phyloP scores from a whole-genome alignment of 2,113 vertebrate species.

The Dipodomys ordii region DNA sequence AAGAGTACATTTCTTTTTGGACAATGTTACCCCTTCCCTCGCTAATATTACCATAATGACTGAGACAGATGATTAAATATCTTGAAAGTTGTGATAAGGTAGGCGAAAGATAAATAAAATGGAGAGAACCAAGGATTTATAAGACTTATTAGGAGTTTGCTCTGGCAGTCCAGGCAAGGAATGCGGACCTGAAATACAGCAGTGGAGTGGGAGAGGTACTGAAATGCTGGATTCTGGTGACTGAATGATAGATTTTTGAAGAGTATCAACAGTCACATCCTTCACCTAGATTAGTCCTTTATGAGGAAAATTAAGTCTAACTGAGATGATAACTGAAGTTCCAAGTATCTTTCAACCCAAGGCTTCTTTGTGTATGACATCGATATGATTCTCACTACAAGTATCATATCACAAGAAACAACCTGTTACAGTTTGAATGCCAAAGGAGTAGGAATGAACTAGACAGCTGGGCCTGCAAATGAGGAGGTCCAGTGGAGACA shows the following conservation, averaged over 20 bases:
- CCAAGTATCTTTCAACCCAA: background rate
- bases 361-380: background rate
- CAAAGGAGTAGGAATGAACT: background rate
- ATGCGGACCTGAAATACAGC: background rate
- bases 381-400: background rate
- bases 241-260: slow-evolving; percentile 19
- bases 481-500: background rate
- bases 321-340: background rate
- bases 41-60: background rate
- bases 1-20: no score
- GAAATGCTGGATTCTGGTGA: slow-evolving; percentile 1
- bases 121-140: background rate
- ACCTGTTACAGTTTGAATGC: background rate
- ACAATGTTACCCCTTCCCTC: background rate
- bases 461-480: background rate
- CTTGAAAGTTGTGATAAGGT: slow-evolving; percentile 1
- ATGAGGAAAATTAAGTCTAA: background rate
- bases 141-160: background rate
- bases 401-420: background rate
- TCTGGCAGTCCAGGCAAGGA: background rate
- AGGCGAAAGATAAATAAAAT: background rate
- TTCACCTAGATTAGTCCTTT: background rate
- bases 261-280: background rate
- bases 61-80: background rate
- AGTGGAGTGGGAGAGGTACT: background rate